These are phyloP conservation scores for Thera obeliscata DNA, from an alignment of 2,888 invertebrate species.

Conservation along the genomic window DNA sequence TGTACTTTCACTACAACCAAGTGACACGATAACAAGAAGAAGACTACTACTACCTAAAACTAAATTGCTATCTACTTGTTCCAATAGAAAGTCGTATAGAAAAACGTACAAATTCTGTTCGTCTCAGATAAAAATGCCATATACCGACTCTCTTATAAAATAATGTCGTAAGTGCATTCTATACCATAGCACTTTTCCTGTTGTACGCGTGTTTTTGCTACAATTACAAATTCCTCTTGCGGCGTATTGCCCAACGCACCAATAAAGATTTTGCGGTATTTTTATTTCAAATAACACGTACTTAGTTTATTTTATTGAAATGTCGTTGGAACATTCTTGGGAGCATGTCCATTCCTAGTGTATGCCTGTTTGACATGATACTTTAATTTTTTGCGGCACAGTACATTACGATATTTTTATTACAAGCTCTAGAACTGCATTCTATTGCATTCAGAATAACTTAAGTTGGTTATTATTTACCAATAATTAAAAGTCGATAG, in stretches of 20 bases:
- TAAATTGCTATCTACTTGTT: too few relatives aligned
- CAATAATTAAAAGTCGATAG: too few relatives aligned
- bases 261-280: conserved; percentile 53
- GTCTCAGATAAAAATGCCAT: conserved; percentile 14
- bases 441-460: background rate
- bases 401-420: conserved; percentile 10
- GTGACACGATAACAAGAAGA: too few relatives aligned
- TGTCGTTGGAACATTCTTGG: conserved; percentile 35
- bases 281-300: conserved; percentile 52
- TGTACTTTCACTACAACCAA: too few relatives aligned
- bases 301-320: conserved; percentile 42
- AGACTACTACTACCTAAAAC: too few relatives aligned
- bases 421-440: background rate
- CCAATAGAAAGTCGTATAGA: too few relatives aligned
- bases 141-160: conserved; percentile 24
- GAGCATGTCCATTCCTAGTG: conserved; percentile 3
- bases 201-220: conserved; percentile 53
- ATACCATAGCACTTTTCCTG: conserved; percentile 41
- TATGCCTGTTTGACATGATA: conserved; percentile 31
- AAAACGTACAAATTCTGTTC: background rate
- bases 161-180: conserved; percentile 35
- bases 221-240: conserved; percentile 59
- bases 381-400: conserved; percentile 24
- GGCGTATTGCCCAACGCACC: conserved; percentile 37
- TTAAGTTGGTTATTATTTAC: background rate